Conservation (phyloP, 2,797 vertebrate species). For the Myoxocephalus aenaeus region DNA sequence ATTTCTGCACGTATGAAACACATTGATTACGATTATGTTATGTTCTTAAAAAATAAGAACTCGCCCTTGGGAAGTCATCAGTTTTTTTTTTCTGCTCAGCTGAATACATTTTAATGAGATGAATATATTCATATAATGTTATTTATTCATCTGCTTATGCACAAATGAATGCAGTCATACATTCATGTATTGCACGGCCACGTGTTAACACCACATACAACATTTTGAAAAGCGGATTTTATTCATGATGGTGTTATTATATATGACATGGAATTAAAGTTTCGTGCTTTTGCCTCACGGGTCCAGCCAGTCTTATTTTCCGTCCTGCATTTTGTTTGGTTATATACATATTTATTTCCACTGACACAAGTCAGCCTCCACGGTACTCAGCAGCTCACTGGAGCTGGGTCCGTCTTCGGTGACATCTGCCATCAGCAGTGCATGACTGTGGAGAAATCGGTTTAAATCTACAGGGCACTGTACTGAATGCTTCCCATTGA, state of each 20-base stretch:
- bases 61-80: slow-evolving; percentile 29
- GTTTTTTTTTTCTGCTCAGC: slow-evolving; percentile 14
- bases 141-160: slow-evolving; percentile 50
- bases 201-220: slow-evolving; percentile 3
- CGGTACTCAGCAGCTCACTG: slow-evolving; percentile 70
- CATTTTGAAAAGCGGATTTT: slow-evolving; percentile 1
- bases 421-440: slow-evolving; percentile 80
- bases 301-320: neutral
- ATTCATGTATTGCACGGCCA: slow-evolving; percentile 27
- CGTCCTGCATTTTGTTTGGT: slow-evolving; percentile 15
- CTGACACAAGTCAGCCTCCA: slow-evolving; percentile 47
- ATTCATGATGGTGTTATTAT: neutral
- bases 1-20: slow-evolving; percentile 23
- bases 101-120: slow-evolving; percentile 38
- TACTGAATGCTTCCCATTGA: slow-evolving; percentile 75
- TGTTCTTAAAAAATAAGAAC: neutral
- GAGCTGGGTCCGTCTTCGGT: slow-evolving; percentile 69
- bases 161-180: slow-evolving; percentile 29
- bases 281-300: neutral
- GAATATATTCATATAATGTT: slow-evolving; percentile 46
- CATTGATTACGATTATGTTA: slow-evolving; percentile 16
- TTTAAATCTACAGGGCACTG: slow-evolving; percentile 66
- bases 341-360: slow-evolving; percentile 62
- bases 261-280: slow-evolving; percentile 4
- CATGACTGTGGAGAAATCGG: slow-evolving; percentile 78